These are phyloP conservation scores for Sinocyclocheilus anophthalmus DNA, from an alignment of 2,113 vertebrate genomes.

Conservation along the genomic window DNA sequence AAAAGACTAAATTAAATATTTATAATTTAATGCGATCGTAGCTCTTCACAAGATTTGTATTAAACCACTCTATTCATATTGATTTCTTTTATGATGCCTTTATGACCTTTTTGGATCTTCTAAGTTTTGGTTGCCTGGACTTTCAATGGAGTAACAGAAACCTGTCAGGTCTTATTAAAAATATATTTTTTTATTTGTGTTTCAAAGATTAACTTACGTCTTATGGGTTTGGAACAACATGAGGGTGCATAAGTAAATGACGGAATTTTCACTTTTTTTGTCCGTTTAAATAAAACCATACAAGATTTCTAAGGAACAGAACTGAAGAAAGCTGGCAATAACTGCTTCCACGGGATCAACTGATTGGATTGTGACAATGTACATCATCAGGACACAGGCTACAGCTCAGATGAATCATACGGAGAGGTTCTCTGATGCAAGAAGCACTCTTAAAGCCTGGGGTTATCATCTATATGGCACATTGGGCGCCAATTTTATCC, in stretches of 20 bases:
- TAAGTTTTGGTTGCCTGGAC: neutral
- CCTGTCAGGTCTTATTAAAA: neutral
- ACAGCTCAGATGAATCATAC: neutral
- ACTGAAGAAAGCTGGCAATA: neutral
- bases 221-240: neutral
- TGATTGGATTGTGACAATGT: neutral
- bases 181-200: neutral
- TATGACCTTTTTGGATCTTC: neutral
- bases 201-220: neutral
- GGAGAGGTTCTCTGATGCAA: constrained; percentile 1
- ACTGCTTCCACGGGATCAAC: neutral
- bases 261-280: no score
- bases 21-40: neutral
- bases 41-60: neutral
- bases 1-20: neutral
- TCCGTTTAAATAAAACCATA: neutral
- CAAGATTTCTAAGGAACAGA: neutral
- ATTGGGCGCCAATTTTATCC: neutral
- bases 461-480: neutral
- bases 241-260: no score
- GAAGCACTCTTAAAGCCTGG: neutral
- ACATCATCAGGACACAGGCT: neutral
- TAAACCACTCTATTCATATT: neutral
- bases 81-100: neutral
- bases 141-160: neutral